These are phyloP conservation scores for Limnephilus rhombicus DNA, from an alignment of 2,888 invertebrate species.

Conservation along the genomic window DNA sequence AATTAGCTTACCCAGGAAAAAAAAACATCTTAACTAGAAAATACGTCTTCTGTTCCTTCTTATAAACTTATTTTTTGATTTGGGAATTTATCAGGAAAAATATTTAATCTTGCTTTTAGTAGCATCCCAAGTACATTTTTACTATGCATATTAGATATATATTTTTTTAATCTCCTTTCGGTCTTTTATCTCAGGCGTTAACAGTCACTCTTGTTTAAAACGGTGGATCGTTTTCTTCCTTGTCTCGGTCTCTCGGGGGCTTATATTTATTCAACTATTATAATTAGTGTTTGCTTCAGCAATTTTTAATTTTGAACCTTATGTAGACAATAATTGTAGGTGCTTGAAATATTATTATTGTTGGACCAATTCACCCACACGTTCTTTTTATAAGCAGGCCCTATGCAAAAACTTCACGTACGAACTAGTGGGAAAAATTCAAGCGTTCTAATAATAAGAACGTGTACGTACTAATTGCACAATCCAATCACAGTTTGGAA, in stretches of 20 bases:
- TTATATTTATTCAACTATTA: background rate
- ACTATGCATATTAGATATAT: background rate
- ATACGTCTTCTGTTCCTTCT: background rate
- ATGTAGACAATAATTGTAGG: background rate
- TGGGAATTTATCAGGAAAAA: background rate
- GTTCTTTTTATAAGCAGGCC: conserved; percentile 21
- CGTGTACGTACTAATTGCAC: conserved; percentile 9
- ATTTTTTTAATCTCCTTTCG: background rate
- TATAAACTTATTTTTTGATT: background rate
- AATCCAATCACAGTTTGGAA: conserved; percentile 21
- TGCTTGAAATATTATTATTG: background rate
- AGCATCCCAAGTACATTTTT: background rate
- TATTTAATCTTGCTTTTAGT: background rate
- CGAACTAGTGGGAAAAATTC: conserved; percentile 28
- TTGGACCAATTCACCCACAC: background rate
- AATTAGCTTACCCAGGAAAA: background rate
- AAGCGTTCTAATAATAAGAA: conserved; percentile 6
- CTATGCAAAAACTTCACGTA: conserved; percentile 42
- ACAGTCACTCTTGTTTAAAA: background rate
- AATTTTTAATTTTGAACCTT: background rate
- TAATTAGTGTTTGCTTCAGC: background rate
- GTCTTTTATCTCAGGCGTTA: background rate
- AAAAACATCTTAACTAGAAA: background rate
- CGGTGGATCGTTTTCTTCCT: background rate
- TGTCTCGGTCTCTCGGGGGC: background rate